phyloP scores from a whole-genome alignment of 2,113 vertebrate genomes.

The Pavo muticus region DNA sequence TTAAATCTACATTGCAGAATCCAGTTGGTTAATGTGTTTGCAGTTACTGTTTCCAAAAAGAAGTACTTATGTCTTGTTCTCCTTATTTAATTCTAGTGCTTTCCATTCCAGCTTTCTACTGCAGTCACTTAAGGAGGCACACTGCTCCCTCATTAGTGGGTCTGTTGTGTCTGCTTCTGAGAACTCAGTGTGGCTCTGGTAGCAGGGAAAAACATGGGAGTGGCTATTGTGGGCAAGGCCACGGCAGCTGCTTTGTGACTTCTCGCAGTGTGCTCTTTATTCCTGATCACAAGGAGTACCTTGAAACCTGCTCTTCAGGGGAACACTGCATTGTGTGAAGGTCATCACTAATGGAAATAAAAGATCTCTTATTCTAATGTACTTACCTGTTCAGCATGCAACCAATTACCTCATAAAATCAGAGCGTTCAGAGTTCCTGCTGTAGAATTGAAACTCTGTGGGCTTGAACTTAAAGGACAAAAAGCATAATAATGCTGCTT shows the following conservation, averaged over 20 bases:
- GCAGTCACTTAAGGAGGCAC: not conserved
- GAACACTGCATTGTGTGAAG: not conserved
- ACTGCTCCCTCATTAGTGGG: not conserved
- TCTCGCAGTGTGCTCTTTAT: not conserved
- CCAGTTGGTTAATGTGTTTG: not conserved
- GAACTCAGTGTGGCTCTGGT: not conserved
- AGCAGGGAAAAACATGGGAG: not conserved
- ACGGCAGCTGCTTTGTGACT: not conserved
- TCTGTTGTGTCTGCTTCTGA: not conserved
- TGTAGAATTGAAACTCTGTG: not conserved
- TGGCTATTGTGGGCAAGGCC: not conserved
- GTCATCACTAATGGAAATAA: not conserved
- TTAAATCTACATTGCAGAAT: not conserved
- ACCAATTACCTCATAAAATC: not conserved
- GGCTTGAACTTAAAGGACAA: not conserved
- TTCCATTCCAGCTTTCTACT: not conserved
- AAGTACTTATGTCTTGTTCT: not conserved
- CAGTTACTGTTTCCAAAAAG: not conserved
- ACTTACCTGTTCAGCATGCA: not conserved
- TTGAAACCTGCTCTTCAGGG: not conserved
- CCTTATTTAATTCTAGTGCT: not conserved
- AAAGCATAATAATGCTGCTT: not conserved
- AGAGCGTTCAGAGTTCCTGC: not conserved
- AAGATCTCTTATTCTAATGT: not conserved
- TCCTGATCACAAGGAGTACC: not conserved